A percentile compares a stretch with the other conserved stretches of the same genome.
Conservation (phyloP, 2,888 invertebrate genomes). For the Hemistola chrysoprasaria region DNA sequence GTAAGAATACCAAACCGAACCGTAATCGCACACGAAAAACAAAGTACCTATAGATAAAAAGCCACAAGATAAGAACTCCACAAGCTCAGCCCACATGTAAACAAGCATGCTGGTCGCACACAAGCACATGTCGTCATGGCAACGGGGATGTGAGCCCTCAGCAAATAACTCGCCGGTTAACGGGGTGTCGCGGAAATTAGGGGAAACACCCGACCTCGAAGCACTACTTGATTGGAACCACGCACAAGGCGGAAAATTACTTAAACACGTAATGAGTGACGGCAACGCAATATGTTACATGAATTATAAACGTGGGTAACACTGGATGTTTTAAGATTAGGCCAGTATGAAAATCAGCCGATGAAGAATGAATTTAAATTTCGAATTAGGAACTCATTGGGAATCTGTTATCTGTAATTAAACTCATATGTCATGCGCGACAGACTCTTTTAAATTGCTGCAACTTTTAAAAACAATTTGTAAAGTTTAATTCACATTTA, state of each 20-base stretch:
- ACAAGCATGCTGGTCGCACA: slow-evolving; percentile 52
- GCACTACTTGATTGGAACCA: slow-evolving; percentile 68
- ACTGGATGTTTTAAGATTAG: no score
- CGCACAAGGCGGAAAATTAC: slow-evolving; percentile 66
- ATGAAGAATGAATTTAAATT: no score
- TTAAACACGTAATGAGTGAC: slow-evolving; percentile 60
- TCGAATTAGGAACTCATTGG: no score
- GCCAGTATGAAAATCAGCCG: no score
- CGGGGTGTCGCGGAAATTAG: slow-evolving; percentile 74
- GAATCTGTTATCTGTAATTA: no score
- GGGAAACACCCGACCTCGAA: slow-evolving; percentile 55
- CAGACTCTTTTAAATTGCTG: no score
- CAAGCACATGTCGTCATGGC: slow-evolving; percentile 50
- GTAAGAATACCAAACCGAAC: no score
- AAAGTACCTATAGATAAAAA: slow-evolving; percentile 62
- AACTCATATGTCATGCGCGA: no score
- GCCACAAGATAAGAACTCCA: slow-evolving; percentile 57
- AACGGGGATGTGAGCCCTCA: slow-evolving; percentile 57
- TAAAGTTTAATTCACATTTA: no score
- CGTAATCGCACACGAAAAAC: no score
- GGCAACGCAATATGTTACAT: slow-evolving; percentile 50
- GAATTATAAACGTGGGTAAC: no score
- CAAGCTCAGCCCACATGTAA: slow-evolving; percentile 30
- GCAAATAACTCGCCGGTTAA: slow-evolving; percentile 71
- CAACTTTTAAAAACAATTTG: no score